Base-by-base conservation (phyloP, 53 echinoderm and acorn worm species). In the Apostichopus leukothele region DNA sequence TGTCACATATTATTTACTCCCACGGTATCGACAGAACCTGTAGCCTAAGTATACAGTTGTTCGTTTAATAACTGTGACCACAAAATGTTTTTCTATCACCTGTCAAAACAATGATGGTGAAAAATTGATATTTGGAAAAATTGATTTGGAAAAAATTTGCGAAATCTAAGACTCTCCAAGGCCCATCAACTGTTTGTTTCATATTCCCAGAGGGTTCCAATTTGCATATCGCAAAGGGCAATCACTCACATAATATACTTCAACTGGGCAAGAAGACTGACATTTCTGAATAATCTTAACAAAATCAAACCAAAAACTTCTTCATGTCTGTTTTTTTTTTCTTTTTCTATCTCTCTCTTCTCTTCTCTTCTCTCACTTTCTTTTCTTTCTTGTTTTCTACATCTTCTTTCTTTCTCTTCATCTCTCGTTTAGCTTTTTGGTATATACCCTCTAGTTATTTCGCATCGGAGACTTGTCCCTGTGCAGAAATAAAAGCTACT, bases 101-200 rank as follows among this genome's bases (percentile, higher is more conserved):
- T 79, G 51, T 79, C 79, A 79, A 79, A 79, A 79, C 79, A 79
- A 53, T 53, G 51, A 53, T 51, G 79, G 79, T 79, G 11, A 63
- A 53, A 79, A 79, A 79, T 8, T 79, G 11, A 51, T 13, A 50
- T 50, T 79, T 79, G 50, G 18, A 52, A 79, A 79, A 79, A 79
- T 50, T 79, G 50, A 51, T 50, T 79, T 79, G 39, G 10, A 19
- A 79, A 63, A 63, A 79, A 79, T 79, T 79, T 79, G 79, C 79
- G 79, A 79, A 79, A 79, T 79, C 79, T 51, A 79, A 79, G 53
- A 79, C 79, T 79, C 51, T 63, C 51, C 79, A 79, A 79, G 79
- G 79, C 79, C 51, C 79, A 79, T 79, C 79, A 79, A 53, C 51
- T 53, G 79, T 79, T 79, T 79, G 79, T 79, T 79, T 79, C 53